Evolutionary conservation across 2,797 vertebrate genomes (phyloP).

Genomic region (Rousettus madagascariensis): DNA sequence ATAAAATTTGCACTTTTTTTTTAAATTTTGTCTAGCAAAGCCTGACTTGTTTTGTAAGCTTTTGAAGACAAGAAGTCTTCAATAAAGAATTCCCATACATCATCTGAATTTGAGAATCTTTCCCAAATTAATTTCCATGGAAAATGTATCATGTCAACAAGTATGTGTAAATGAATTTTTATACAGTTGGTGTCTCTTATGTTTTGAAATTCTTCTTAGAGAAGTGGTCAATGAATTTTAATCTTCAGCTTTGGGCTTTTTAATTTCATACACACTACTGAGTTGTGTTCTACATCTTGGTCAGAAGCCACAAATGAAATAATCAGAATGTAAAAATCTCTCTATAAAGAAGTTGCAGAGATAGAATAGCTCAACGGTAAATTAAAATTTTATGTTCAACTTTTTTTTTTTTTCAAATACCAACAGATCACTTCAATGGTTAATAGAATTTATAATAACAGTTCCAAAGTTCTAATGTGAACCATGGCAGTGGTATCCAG

Average conservation of each 20-base stretch:
- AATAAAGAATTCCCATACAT: neutral
- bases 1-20: neutral
- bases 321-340: neutral
- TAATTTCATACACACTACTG: neutral
- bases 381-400: neutral
- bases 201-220: neutral
- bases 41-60: neutral
- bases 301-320: neutral
- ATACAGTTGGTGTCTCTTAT: neutral
- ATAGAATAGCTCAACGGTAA: neutral
- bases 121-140: neutral
- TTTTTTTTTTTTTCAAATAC: neutral
- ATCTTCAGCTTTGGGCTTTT: neutral
- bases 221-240: neutral
- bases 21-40: neutral
- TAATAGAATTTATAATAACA: neutral
- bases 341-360: neutral
- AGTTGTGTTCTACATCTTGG: neutral
- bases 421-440: neutral
- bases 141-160: neutral
- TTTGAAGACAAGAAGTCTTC: neutral
- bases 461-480: neutral
- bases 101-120: neutral
- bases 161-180: neutral
- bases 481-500: neutral